phyloP scores from a whole-genome alignment of 23 tunicate species.

The Halocynthia aurantium region DNA sequence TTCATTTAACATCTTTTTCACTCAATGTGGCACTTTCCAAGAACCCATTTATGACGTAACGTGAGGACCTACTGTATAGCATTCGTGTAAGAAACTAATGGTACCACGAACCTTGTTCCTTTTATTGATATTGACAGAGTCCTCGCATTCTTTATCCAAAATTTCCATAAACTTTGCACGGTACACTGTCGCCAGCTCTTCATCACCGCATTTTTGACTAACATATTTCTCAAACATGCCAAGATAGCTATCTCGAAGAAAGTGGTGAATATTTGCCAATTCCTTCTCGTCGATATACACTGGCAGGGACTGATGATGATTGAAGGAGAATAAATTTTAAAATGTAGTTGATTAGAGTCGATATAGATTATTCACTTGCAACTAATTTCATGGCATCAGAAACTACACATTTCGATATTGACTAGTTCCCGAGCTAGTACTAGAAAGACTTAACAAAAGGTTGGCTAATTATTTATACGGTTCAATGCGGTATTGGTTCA shows the following conservation, averaged over 20 bases:
- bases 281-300: neutral
- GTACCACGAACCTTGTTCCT: constrained; percentile 15
- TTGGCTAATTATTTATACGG: no score
- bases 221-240: neutral
- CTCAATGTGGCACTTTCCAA: no score
- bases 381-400: no score
- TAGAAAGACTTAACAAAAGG: no score
- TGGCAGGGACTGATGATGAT: neutral
- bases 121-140: neutral
- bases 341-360: neutral
- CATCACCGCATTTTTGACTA: neutral
- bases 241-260: neutral
- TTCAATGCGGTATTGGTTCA: no score
- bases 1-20: no score
- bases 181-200: neutral
- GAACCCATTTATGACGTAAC: no score
- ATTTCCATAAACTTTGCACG: neutral
- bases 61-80: no score
- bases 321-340: neutral
- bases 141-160: neutral
- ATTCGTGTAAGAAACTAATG: no score
- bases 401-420: no score
- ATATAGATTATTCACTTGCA: no score
- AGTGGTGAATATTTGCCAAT: neutral
- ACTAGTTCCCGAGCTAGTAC: no score